Percentiles rank a stretch among this genome's conserved stretches.
Conservation (phyloP, 2,113 vertebrate species). For the Narcine bancroftii region DNA sequence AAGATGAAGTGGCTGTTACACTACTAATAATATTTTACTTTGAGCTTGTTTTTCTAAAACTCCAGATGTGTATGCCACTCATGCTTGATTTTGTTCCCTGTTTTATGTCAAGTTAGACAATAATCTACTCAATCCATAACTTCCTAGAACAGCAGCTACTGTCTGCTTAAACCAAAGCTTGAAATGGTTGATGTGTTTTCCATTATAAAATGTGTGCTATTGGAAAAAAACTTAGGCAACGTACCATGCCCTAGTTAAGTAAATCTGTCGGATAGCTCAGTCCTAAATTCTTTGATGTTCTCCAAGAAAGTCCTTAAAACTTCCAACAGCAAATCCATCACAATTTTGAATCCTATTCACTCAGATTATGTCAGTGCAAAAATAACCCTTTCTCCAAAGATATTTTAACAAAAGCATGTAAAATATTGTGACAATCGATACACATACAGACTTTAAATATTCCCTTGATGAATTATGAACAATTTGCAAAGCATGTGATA, state of each 20-base stretch:
- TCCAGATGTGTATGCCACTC: not conserved
- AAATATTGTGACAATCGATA: not conserved
- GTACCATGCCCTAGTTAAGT: not conserved
- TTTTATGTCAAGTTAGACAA: constrained; percentile 1
- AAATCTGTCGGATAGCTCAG: not conserved
- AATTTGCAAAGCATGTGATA: not conserved
- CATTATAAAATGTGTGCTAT: not conserved
- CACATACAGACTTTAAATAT: not conserved
- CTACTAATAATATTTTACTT: not conserved
- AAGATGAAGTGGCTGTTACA: constrained; percentile 16
- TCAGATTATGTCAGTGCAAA: not conserved
- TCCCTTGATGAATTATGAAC: not conserved
- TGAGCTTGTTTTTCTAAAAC: not conserved
- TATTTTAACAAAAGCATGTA: not conserved
- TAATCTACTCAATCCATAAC: constrained; percentile 10
- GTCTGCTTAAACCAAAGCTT: not conserved
- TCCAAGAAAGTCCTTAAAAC: not conserved
- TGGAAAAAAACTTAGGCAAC: not conserved
- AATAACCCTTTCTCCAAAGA: not conserved
- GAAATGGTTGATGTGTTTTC: not conserved
- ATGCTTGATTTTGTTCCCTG: not conserved
- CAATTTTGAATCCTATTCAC: not conserved
- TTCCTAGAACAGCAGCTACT: not conserved
- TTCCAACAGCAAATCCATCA: not conserved
- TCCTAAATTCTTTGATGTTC: not conserved